A percentile compares a stretch with the other conserved stretches of the same genome.
These are phyloP conservation scores for Apis florea DNA, from an alignment of 1,140 invertebrate genomes.

Conservation along the genomic window DNA sequence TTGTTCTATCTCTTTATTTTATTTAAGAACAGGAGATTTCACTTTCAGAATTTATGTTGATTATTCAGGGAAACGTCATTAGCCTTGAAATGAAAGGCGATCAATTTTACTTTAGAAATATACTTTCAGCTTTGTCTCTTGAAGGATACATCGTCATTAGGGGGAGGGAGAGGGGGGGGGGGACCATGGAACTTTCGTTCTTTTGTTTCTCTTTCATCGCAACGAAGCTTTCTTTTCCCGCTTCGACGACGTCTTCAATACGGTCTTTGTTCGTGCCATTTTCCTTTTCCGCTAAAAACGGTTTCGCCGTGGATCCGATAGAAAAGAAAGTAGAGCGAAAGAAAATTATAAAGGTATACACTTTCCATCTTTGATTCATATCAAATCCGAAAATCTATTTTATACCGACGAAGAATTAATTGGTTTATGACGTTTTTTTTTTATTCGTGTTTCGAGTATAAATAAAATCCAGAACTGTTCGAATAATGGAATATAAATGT, in stretches of 20 bases:
- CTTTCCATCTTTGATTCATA: not conserved
- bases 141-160: conserved; percentile 23
- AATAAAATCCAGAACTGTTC: too few relatives aligned
- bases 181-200: not conserved
- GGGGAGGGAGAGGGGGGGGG: not conserved
- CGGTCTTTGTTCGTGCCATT: conserved; percentile 38
- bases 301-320: conserved; percentile 4
- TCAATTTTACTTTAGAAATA: conserved; percentile 18
- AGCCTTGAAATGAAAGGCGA: not conserved
- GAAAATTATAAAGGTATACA: conserved; percentile 21
- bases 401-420: not conserved
- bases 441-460: too few relatives aligned
- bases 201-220: conserved; percentile 33
- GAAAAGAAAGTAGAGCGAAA: conserved; percentile 7
- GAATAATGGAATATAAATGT: too few relatives aligned
- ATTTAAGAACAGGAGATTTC: not conserved
- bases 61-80: not conserved
- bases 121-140: conserved; percentile 11
- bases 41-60: too few relatives aligned
- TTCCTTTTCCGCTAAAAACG: conserved; percentile 28
- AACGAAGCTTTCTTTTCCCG: conserved; percentile 33
- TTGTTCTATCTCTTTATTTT: not conserved
- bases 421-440: not conserved
- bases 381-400: not conserved
- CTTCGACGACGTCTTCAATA: conserved; percentile 38